Conservation (phyloP, 2,888 invertebrate genomes). For the Sthenelais limicola region DNA sequence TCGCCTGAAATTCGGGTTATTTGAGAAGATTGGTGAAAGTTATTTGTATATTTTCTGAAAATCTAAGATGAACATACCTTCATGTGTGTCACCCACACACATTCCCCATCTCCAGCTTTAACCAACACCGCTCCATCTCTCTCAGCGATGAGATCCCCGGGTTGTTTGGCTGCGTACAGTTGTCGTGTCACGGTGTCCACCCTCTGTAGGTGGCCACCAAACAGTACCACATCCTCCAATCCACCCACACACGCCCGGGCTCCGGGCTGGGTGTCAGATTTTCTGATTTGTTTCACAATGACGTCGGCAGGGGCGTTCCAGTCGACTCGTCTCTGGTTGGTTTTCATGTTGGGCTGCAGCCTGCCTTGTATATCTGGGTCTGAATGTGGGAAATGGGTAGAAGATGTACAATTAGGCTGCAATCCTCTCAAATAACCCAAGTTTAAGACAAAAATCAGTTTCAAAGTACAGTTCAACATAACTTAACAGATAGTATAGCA, state of each 20-base stretch:
- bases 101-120: slow-evolving; percentile 8
- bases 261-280: slow-evolving; percentile 33
- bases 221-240: slow-evolving; percentile 8
- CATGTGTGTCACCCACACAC: slow-evolving; percentile 20
- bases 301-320: neutral
- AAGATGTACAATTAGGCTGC: no score
- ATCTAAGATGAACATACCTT: no score
- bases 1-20: no score
- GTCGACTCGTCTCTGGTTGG: neutral
- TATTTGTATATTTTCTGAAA: no score
- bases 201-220: slow-evolving; percentile 11
- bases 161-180: no score
- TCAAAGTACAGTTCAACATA: no score
- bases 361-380: neutral
- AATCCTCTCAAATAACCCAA: no score
- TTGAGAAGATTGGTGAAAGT: no score
- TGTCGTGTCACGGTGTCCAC: no score
- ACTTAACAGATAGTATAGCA: no score
- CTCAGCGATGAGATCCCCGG: neutral
- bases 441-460: no score
- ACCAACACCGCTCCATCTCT: slow-evolving; percentile 8
- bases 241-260: neutral
- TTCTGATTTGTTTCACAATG: neutral
- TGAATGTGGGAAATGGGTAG: no score
- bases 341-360: slow-evolving; percentile 6